Evolutionary conservation across 2,888 invertebrate species (phyloP).

Genomic region (Hanleya hanleyi): DNA sequence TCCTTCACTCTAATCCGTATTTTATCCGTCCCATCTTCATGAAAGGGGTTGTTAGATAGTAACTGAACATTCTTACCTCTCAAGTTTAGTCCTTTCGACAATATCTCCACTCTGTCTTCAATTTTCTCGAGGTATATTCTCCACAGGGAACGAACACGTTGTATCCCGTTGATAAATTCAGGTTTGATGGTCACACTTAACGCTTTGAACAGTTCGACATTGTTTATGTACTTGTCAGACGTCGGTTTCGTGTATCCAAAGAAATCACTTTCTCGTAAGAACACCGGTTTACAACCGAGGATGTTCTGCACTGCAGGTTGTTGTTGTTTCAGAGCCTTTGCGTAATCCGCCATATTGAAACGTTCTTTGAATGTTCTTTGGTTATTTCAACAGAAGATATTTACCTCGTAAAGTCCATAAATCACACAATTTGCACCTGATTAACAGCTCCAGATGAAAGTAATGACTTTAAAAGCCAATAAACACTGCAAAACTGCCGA

Average conservation of each 20-base stretch:
- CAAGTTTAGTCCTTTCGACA: not conserved
- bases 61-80: not conserved
- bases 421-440: too few species aligned
- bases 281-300: not conserved
- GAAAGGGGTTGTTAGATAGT: not conserved
- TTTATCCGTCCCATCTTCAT: not conserved
- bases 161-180: not conserved
- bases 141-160: not conserved
- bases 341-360: not conserved
- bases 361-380: too few species aligned
- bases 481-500: too few species aligned
- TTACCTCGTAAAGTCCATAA: too few species aligned
- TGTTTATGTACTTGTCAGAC: not conserved
- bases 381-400: too few species aligned
- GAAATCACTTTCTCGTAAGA: not conserved
- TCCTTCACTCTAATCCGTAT: not conserved
- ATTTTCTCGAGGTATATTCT: not conserved
- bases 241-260: not conserved
- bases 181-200: not conserved
- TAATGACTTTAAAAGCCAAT: too few species aligned
- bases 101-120: not conserved
- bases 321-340: not conserved
- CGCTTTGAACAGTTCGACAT: not conserved
- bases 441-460: too few species aligned
- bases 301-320: not conserved